Conservation (phyloP, 2,797 vertebrate genomes). For the Brachymystax lenok region DNA sequence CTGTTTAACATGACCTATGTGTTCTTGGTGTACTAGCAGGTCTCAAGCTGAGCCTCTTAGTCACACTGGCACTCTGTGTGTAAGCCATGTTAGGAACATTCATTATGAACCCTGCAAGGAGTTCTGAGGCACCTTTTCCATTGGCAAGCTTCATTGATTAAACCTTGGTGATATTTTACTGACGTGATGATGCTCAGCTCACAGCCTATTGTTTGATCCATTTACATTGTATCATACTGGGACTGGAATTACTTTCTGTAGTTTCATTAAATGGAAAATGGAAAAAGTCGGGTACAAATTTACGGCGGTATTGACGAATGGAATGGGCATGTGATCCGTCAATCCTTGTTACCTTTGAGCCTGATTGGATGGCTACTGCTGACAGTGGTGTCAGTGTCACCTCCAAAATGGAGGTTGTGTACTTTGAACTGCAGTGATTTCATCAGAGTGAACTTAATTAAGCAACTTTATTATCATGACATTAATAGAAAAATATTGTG, state of each 20-base stretch:
- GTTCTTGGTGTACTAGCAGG: not conserved
- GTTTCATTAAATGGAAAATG: constrained; percentile 55
- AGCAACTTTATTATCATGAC: constrained; percentile 1
- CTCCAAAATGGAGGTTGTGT: constrained; percentile 32
- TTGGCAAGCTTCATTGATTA: constrained; percentile 27
- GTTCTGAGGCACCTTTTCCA: constrained; percentile 37
- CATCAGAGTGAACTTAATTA: not conserved
- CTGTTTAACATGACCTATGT: not conserved
- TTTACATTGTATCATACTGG: constrained; percentile 19
- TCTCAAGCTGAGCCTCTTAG: constrained; percentile 45
- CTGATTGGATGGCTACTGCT: constrained; percentile 29
- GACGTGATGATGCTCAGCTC: constrained; percentile 28
- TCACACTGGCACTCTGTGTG: constrained; percentile 49
- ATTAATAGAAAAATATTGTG: constrained; percentile 2
- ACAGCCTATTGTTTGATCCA: constrained; percentile 21
- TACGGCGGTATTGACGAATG: constrained; percentile 39
- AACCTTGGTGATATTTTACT: constrained; percentile 7
- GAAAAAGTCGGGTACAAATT: constrained; percentile 39
- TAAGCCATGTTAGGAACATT: constrained; percentile 35
- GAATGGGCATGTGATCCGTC: constrained; percentile 11
- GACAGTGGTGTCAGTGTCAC: constrained; percentile 32
- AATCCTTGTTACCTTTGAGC: constrained; percentile 29
- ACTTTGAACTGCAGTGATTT: constrained; percentile 31
- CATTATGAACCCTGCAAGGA: constrained; percentile 50
- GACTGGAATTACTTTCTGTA: constrained; percentile 34